Base-by-base conservation (phyloP, 2,113 vertebrate genomes). In the Phaethon lepturus region DNA sequence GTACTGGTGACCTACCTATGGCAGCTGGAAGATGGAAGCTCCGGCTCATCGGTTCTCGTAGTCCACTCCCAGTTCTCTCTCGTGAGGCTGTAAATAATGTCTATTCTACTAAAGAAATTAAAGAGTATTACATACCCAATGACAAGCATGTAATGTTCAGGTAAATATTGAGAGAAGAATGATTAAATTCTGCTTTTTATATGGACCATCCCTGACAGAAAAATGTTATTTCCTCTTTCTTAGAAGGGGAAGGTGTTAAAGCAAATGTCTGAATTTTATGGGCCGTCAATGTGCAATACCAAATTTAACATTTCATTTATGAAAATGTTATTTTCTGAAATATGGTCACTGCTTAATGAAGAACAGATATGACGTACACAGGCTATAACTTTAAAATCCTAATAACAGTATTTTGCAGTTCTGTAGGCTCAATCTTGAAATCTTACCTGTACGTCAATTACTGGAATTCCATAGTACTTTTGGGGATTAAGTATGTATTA, bases 121-220 rank as follows among this genome's bases (percentile, higher is more conserved):
- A 69, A 95, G 98, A 99, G 60, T 98, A 99, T 97, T 99, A 99
- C 90, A 93, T 99, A 88, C 99, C 99, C 44, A 99, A 98, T 60
- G 62, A 98, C 8, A 98, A 98, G 86, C 96, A 98, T 71, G 45
- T 99, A 25, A 98, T 99, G 68, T 99, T 99, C 97, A 98, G 99
- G 99, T 99, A 98, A 97, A 81, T 87, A 55, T 2, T 71, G 33
- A 60, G 44, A 73, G 8, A 49, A 63, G 18, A 67, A 84, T 49
- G 0, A 66, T 90, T 62, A 50, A 55, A 47, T 78, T 72, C 19
- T 77, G 17, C 7, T 22, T 24, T 77, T 71, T n/a, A 7, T 55
- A 12, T 14, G 5, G 3, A 44, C 38, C 19, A 35, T 69, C 24
- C 10, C 10, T 73, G 12, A 15, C 16, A 49, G 55, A 16, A 49